Evolutionary conservation across 2,797 vertebrate species (phyloP).

Genomic region (Hypotaenidia okinawae): DNA sequence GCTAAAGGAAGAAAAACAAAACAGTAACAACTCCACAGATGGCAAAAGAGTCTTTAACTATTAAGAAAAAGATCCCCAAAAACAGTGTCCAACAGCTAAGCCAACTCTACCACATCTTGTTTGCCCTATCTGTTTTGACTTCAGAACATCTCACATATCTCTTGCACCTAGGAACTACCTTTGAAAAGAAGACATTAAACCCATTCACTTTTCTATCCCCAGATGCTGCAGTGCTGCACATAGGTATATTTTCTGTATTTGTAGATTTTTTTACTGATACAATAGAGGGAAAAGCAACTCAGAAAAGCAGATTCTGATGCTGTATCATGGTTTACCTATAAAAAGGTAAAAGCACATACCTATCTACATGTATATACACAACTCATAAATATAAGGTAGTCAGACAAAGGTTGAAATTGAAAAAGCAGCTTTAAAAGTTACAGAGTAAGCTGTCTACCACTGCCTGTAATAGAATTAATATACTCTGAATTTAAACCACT

Average conservation of each 20-base stretch:
- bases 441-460: background rate
- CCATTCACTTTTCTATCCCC: background rate
- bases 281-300: background rate
- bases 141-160: background rate
- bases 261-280: background rate
- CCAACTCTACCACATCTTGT: background rate
- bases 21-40: background rate
- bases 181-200: background rate
- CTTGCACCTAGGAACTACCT: background rate
- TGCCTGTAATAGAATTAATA: background rate
- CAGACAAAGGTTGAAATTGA: background rate
- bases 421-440: background rate
- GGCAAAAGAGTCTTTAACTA: background rate
- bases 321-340: background rate
- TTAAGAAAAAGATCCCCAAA: background rate
- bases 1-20: background rate
- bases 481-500: background rate
- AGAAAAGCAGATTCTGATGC: background rate
- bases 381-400: background rate
- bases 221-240: background rate
- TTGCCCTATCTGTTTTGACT: background rate
- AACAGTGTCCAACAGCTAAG: background rate
- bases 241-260: accelerated
- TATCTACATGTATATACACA: background rate
- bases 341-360: background rate